These are phyloP conservation scores for Ctenodactylus gundi DNA, from an alignment of 2,113 vertebrate species.

Conservation along the genomic window DNA sequence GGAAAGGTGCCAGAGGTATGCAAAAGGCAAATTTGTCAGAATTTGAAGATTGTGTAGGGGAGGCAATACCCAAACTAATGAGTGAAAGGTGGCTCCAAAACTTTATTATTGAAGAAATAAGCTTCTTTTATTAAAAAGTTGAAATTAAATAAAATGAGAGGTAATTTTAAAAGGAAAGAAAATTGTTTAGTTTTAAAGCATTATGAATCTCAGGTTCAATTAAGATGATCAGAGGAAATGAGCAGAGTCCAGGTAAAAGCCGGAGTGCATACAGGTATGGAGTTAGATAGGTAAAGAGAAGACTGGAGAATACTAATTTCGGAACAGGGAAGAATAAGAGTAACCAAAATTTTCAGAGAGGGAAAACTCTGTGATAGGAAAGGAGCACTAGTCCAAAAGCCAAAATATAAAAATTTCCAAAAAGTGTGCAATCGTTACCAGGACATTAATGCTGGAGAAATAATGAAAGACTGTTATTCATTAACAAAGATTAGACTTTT, in stretches of 20 bases:
- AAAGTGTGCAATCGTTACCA: background rate
- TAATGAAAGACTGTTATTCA: background rate
- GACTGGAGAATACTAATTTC: background rate
- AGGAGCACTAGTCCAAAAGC: background rate
- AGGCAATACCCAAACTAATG: background rate
- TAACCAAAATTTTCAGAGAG: background rate
- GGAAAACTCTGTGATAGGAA: background rate
- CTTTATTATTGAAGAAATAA: background rate
- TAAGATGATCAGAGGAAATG: background rate
- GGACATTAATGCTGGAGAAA: background rate
- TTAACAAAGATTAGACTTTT: background rate
- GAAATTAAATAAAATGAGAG: background rate
- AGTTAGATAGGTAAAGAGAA: background rate
- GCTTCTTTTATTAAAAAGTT: background rate
- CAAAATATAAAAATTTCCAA: background rate
- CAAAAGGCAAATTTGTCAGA: background rate
- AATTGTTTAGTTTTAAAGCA: background rate
- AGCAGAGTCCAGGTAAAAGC: background rate
- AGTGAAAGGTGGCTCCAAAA: background rate
- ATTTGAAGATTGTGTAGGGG: background rate
- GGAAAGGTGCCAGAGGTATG: background rate
- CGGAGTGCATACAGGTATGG: background rate
- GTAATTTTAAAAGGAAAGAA: background rate
- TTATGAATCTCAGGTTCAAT: background rate
- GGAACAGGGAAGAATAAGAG: background rate